A percentile compares a stretch with the other conserved stretches of the same genome.
Evolutionary conservation across 2,113 vertebrate genomes (phyloP).

Genomic region (Mesembrinibis cayennensis): DNA sequence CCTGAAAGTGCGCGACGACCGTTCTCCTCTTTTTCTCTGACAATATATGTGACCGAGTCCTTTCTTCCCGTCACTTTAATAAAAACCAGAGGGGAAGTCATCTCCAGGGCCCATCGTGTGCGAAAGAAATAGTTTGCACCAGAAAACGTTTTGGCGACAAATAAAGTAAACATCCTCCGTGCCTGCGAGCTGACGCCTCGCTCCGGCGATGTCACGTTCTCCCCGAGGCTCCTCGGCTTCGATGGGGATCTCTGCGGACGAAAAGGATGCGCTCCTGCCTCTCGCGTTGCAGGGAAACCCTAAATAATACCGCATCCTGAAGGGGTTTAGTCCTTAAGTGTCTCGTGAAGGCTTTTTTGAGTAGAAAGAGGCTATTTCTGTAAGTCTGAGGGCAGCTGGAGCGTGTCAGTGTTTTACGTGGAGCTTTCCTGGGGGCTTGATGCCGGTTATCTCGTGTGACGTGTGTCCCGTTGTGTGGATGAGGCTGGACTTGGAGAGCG

Average conservation of each 20-base stretch:
- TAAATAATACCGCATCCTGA: not conserved
- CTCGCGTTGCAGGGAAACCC: not conserved
- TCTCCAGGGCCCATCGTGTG: not conserved
- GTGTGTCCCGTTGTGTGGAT: too few relatives aligned
- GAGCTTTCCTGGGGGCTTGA: too few relatives aligned
- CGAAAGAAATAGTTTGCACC: not conserved
- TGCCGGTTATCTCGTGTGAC: too few relatives aligned
- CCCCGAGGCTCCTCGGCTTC: not conserved
- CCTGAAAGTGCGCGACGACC: not conserved
- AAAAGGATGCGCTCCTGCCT: too few relatives aligned
- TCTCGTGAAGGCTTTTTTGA: too few relatives aligned
- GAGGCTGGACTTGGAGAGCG: not conserved
- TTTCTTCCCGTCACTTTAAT: not conserved
- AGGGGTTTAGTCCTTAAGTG: not conserved
- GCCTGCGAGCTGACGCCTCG: not conserved
- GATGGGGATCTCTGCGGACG: not conserved
- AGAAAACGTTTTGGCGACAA: not conserved
- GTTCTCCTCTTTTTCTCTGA: too few relatives aligned
- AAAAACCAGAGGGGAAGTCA: not conserved
- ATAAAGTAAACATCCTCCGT: not conserved
- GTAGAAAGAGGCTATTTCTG: not conserved
- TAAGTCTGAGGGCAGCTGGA: too few relatives aligned
- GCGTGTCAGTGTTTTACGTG: too few relatives aligned
- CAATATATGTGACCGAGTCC: not conserved
- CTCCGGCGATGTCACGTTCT: too few relatives aligned